phyloP scores from a whole-genome alignment of 2,797 vertebrate genomes.

The Kryptopterus vitreolus region DNA sequence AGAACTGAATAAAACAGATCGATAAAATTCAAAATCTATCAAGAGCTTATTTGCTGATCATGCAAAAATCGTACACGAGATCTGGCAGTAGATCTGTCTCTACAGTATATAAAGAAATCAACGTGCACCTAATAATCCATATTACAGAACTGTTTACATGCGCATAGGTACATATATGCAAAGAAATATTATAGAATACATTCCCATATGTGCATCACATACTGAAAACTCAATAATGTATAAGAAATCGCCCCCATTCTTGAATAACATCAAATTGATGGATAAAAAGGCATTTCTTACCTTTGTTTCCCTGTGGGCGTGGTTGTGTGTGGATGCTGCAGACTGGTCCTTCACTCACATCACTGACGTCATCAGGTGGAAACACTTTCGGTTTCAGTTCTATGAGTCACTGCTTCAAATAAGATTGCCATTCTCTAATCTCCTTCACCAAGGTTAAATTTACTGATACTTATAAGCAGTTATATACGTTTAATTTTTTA shows the following conservation, averaged over 20 bases:
- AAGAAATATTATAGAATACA: neutral
- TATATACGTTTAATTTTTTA: neutral
- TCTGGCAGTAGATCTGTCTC: neutral
- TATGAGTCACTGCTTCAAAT: neutral
- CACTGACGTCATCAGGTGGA: neutral
- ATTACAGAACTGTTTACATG: neutral
- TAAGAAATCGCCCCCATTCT: neutral
- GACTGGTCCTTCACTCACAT: neutral
- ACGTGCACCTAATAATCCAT: neutral
- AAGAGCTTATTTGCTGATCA: neutral
- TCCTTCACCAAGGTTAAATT: neutral
- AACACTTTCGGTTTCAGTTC: neutral
- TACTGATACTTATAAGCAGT: neutral
- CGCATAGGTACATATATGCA: neutral
- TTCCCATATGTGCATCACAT: no score
- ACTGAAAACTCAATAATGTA: neutral
- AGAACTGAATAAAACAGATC: neutral
- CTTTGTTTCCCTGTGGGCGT: constrained; percentile 3
- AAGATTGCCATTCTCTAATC: neutral
- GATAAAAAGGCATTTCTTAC: constrained; percentile 8
- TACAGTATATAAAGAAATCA: neutral
- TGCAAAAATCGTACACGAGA: neutral
- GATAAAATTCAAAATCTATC: neutral
- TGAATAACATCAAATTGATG: neutral
- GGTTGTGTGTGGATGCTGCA: constrained; percentile 10